Evolutionary conservation across 2,797 vertebrate species (phyloP).

Genomic region (Crocodylus rhombifer): DNA sequence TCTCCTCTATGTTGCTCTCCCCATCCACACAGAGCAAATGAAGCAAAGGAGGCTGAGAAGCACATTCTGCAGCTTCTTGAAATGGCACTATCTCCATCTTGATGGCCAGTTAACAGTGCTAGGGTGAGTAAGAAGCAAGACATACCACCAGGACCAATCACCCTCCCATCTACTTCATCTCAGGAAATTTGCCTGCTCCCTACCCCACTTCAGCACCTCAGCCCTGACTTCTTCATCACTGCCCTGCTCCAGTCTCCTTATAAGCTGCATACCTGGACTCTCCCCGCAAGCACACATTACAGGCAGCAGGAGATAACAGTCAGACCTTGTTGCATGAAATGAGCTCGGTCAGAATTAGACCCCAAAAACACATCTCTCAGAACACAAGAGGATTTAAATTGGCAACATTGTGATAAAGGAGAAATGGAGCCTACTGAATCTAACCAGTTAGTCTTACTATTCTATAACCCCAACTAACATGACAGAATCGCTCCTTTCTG

Average conservation of each 20-base stretch:
- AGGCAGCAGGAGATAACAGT: rapidly evolving
- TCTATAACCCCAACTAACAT: neutral
- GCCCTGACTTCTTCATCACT: neutral
- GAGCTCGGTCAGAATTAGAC: neutral
- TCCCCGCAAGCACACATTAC: rapidly evolving
- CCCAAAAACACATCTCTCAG: neutral
- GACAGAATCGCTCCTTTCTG: neutral
- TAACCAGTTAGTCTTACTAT: neutral
- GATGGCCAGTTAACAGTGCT: rapidly evolving
- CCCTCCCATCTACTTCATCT: too few species aligned
- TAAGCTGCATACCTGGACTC: rapidly evolving
- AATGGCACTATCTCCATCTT: neutral
- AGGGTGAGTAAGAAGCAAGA: neutral
- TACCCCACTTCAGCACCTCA: neutral
- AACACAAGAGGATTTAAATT: neutral
- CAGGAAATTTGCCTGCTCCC: too few species aligned
- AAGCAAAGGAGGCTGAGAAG: rapidly evolving
- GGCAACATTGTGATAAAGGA: neutral
- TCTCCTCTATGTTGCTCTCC: neutral
- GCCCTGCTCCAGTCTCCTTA: neutral
- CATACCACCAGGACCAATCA: neutral
- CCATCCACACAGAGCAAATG: rapidly evolving
- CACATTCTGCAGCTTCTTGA: neutral
- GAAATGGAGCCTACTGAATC: neutral
- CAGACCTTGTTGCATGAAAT: neutral